Evolutionary conservation across 2,888 invertebrate genomes (phyloP), one percentile per base, ranked within the genome.

Genomic region (Aphodius sticticus): DNA sequence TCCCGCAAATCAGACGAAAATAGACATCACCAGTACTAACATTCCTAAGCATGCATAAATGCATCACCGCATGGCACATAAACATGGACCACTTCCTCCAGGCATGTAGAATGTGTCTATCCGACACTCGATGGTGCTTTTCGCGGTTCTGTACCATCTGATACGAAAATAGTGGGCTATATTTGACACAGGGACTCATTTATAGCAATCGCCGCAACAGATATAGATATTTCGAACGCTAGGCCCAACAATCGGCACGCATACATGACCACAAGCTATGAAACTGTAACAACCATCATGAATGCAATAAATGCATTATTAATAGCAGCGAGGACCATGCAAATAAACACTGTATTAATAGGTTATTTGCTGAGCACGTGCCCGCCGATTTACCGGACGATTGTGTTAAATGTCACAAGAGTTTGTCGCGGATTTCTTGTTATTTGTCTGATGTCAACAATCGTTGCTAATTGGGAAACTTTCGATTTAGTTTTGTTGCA

Each of bases 221-320:
- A 53, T 53, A 53, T 53, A 53, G 53, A 53, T 53, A 53, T 53
- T 12, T 5, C 53, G 53, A 53, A 53, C 53, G 53, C 7, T 53
- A 12, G 1, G 53, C 53, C 53, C 12, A 1, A 53, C 53, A 53
- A 53, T 53, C 53, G 53, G 4, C 53, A 53, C 12, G 12, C 53
- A 53, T 53, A 53, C 53, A 53, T 53, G 12, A 7, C 1, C 4
- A 53, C 53, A 53, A 53, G 53, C 53, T 53, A 53, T 12, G 53
- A 53, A 53, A 5, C 53, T 1, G 53, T 53, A 53, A 53, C 53
- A 53, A 12, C 3, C 53, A 53, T 53, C 53, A 7, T 53, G 53
- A 53, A 53, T 53, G 53, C 53, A 53, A 53, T 53, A 53, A 53
- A 53, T 53, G 53, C 53, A 53, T 53, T 53, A 53, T 53, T 53